Evolutionary conservation across 2,888 invertebrate genomes (phyloP).

Genomic region (Leptinotarsa haldemani): DNA sequence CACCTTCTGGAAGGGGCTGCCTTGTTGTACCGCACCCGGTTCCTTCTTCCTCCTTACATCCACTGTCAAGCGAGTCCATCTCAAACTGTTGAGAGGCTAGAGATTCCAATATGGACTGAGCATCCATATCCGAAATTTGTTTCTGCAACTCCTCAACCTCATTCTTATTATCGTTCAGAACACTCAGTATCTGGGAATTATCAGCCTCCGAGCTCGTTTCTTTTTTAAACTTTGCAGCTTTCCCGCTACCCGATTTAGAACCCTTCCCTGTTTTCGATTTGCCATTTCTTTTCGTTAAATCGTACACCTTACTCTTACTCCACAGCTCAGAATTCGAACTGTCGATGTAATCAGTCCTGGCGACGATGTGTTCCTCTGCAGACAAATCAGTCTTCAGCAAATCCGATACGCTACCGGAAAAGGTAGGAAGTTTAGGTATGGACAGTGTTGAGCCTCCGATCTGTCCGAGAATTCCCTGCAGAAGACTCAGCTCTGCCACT

Average conservation of each 20-base stretch:
- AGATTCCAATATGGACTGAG: slow-evolving; percentile 32
- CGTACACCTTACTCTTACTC: slow-evolving; percentile 40
- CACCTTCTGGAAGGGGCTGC: background rate
- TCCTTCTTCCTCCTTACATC: slow-evolving; percentile 25
- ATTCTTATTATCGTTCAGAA: slow-evolving; percentile 26
- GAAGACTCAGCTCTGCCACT: slow-evolving; percentile 72
- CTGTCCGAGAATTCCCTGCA: slow-evolving; percentile 70
- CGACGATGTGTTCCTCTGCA: slow-evolving; percentile 53
- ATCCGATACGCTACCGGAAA: slow-evolving; percentile 55
- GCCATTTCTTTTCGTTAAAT: slow-evolving; percentile 34
- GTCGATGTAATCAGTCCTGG: slow-evolving; percentile 41
- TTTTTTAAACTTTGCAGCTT: background rate
- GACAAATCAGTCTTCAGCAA: slow-evolving; percentile 56
- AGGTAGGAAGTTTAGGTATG: slow-evolving; percentile 66
- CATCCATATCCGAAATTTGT: slow-evolving; percentile 33
- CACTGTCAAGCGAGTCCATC: slow-evolving; percentile 24
- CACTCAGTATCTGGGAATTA: slow-evolving; percentile 27
- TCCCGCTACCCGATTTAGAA: background rate
- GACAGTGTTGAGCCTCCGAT: slow-evolving; percentile 70
- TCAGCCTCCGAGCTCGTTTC: background rate
- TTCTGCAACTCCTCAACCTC: slow-evolving; percentile 29
- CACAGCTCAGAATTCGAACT: slow-evolving; percentile 1
- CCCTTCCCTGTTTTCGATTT: slow-evolving; percentile 19
- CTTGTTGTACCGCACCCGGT: background rate
- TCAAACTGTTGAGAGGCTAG: slow-evolving; percentile 33